Percentiles rank a stretch among this genome's conserved stretches.
These are phyloP conservation scores for Epinotia ramella DNA, from an alignment of 2,888 invertebrate genomes.

Conservation along the genomic window DNA sequence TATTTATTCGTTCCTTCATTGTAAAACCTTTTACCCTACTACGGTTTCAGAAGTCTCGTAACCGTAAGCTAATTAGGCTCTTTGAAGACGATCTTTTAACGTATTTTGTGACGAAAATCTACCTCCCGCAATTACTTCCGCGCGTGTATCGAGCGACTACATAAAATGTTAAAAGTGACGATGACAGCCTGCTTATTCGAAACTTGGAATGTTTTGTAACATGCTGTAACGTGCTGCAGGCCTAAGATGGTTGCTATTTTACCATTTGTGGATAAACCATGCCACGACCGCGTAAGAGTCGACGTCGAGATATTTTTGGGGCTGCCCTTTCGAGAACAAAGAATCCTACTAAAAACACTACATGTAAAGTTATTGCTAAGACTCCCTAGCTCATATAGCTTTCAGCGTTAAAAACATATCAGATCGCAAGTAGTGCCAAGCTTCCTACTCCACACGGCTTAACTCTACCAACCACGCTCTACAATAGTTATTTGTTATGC, in stretches of 20 bases:
- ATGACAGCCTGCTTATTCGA: conserved; percentile 2
- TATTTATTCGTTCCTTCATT: not conserved
- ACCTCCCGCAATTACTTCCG: conserved; percentile 10
- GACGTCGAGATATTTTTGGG: not conserved
- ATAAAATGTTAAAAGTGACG: conserved; percentile 8
- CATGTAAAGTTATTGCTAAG: too few relatives aligned
- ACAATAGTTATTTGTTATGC: too few relatives aligned
- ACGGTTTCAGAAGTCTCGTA: conserved; percentile 7
- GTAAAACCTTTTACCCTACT: conserved; percentile 16
- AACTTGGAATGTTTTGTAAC: not conserved
- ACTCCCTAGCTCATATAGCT: too few relatives aligned
- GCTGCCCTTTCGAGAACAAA: too few relatives aligned
- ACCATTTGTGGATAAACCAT: too few relatives aligned
- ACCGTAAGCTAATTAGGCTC: conserved; percentile 15
- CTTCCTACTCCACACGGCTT: too few relatives aligned
- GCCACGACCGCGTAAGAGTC: not conserved
- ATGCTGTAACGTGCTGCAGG: not conserved
- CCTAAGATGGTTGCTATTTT: too few relatives aligned
- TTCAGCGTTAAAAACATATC: too few relatives aligned
- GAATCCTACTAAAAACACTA: too few relatives aligned
- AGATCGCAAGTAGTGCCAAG: too few relatives aligned
- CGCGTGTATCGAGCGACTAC: conserved; percentile 15
- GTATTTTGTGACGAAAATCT: not conserved
- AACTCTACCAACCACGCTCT: too few relatives aligned
- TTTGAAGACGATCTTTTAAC: conserved; percentile 20